phyloP scores from a whole-genome alignment of 2,113 vertebrate species.

The Chaetorhynchus papuensis region DNA sequence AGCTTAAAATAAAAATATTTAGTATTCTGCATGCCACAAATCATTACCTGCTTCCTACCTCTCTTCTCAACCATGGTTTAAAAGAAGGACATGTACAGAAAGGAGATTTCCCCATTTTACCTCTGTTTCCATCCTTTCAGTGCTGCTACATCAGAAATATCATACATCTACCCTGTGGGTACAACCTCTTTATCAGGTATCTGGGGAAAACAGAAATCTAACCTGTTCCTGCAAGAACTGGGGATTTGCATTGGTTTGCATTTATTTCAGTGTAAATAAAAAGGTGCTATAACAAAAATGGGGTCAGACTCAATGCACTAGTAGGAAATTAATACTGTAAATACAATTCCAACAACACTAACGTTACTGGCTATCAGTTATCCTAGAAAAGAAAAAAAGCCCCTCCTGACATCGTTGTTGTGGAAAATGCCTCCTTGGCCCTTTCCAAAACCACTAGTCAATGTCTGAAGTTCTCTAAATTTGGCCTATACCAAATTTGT shows the following conservation, averaged over 20 bases:
- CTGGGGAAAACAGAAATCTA: not conserved
- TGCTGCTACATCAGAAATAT: not conserved
- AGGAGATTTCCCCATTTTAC: not conserved
- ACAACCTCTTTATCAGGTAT: not conserved
- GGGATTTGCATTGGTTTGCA: not conserved
- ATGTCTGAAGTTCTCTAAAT: not conserved
- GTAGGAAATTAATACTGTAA: not conserved
- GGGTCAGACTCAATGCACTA: not conserved
- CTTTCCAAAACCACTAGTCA: not conserved
- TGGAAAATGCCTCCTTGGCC: not conserved
- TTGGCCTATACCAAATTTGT: not conserved
- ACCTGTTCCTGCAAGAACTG: not conserved
- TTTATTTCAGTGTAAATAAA: not conserved
- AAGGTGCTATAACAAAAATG: not conserved
- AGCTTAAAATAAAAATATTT: not conserved
- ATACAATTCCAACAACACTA: not conserved
- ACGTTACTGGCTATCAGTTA: not conserved
- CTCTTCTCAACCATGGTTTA: not conserved
- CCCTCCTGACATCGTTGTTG: not conserved
- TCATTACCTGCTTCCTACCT: not conserved
- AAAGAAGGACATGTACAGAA: not conserved
- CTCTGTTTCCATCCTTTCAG: not conserved
- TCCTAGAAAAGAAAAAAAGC: not conserved
- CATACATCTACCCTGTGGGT: not conserved
- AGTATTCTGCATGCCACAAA: not conserved